Evolutionary conservation across 2,113 vertebrate species (phyloP).

Genomic region (Entomyzon cyanotis): DNA sequence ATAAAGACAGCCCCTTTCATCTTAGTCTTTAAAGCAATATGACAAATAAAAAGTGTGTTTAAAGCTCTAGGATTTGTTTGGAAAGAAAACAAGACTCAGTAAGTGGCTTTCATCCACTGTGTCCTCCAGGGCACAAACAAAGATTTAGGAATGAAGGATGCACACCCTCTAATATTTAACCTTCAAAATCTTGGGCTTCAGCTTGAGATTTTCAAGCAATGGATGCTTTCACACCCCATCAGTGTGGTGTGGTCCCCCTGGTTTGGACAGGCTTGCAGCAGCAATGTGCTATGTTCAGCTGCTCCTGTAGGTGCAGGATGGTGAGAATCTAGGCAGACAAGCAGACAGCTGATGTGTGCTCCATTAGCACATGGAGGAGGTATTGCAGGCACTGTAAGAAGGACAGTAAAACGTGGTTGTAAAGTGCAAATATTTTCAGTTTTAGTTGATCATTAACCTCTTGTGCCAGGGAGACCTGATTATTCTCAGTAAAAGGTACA

Average conservation of each 20-base stretch:
- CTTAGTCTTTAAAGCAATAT: background rate
- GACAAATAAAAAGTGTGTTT: background rate
- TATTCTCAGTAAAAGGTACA: background rate
- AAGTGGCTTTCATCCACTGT: background rate
- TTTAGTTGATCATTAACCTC: background rate
- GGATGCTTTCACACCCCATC: background rate
- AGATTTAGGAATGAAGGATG: background rate
- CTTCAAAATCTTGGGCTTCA: background rate
- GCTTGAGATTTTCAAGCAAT: background rate
- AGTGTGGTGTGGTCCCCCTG: fast-evolving
- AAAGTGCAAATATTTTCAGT: background rate
- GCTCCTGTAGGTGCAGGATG: background rate
- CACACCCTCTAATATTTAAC: background rate
- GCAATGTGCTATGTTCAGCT: background rate
- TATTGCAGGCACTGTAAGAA: background rate
- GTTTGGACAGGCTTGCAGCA: background rate
- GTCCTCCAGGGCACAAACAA: background rate
- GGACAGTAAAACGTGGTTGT: background rate
- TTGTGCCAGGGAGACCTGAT: background rate
- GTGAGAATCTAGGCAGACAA: background rate
- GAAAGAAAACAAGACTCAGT: background rate
- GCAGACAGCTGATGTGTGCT: background rate
- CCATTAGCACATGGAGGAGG: background rate
- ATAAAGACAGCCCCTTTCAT: background rate
- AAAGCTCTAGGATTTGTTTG: background rate